phyloP scores from a whole-genome alignment of 2,797 vertebrate species.

The Capromys pilorides region DNA sequence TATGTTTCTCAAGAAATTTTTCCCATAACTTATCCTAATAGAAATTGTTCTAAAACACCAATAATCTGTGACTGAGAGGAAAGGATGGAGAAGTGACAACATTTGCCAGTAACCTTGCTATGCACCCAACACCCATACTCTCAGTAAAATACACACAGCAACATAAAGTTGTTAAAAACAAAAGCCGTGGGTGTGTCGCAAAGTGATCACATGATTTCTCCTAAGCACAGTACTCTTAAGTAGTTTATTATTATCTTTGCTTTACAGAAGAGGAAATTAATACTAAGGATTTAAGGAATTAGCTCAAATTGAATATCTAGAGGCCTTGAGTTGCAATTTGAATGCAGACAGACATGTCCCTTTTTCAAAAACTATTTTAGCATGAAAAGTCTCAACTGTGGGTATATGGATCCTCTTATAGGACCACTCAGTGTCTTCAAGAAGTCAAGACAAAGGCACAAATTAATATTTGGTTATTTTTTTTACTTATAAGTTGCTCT shows the following conservation, averaged over 20 bases:
- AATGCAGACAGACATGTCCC: background rate
- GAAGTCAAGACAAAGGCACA: background rate
- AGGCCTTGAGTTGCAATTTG: background rate
- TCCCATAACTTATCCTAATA: background rate
- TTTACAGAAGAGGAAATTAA: background rate
- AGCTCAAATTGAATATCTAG: background rate
- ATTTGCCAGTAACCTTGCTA: background rate
- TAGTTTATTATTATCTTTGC: background rate
- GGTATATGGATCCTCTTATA: background rate
- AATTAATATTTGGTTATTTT: background rate
- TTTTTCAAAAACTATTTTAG: background rate
- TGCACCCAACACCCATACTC: background rate
- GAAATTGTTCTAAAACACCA: conserved; percentile 1
- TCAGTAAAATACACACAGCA: background rate
- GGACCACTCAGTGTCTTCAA: background rate
- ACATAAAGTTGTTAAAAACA: background rate
- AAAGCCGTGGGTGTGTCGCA: background rate
- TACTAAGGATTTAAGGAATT: background rate
- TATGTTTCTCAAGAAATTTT: conserved; percentile 13
- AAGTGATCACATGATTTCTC: background rate
- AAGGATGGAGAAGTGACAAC: background rate
- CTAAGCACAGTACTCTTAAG: background rate
- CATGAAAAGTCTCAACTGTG: background rate
- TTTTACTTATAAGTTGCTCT: background rate
- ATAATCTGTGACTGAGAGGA: background rate